Evolutionary conservation across 1,140 invertebrate genomes (phyloP).

Genomic region (Lanistes nyassanus): DNA sequence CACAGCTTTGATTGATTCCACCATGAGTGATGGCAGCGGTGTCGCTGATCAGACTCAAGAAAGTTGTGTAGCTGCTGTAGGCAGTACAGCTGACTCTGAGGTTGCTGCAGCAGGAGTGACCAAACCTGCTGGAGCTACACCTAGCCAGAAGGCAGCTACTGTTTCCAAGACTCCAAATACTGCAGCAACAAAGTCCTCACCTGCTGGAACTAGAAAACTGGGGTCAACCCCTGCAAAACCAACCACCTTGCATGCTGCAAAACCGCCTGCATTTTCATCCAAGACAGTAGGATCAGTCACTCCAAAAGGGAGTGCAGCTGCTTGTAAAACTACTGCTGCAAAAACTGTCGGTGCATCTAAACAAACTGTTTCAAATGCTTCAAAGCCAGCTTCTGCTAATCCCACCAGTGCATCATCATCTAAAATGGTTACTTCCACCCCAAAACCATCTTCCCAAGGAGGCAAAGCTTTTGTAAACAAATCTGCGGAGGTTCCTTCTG

Average conservation of each 20-base stretch:
- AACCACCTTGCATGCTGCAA: background rate
- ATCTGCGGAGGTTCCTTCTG: conserved; percentile 1
- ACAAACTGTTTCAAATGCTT: background rate
- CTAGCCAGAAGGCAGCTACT: background rate
- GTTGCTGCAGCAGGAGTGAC: background rate
- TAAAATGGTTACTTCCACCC: conserved; percentile 17
- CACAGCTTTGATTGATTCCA: too few species aligned
- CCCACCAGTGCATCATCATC: background rate
- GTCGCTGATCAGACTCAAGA: too few species aligned
- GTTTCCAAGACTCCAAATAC: background rate
- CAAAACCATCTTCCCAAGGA: conserved; percentile 11
- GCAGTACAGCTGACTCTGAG: background rate
- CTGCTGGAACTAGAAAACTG: background rate
- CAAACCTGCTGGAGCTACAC: background rate
- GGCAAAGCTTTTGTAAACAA: background rate
- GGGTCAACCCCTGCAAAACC: conserved; percentile 4
- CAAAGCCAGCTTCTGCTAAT: conserved; percentile 14
- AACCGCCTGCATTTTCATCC: background rate
- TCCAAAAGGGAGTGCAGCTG: background rate
- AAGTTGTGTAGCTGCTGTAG: background rate
- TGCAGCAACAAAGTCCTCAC: background rate
- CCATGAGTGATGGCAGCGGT: too few species aligned
- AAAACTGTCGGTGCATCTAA: background rate
- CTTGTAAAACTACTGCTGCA: background rate
- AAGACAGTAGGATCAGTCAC: background rate